A percentile compares a stretch with the other conserved stretches of the same genome.
Evolutionary conservation across 2,113 vertebrate species (phyloP).

Genomic region (Bambusicola thoracicus): DNA sequence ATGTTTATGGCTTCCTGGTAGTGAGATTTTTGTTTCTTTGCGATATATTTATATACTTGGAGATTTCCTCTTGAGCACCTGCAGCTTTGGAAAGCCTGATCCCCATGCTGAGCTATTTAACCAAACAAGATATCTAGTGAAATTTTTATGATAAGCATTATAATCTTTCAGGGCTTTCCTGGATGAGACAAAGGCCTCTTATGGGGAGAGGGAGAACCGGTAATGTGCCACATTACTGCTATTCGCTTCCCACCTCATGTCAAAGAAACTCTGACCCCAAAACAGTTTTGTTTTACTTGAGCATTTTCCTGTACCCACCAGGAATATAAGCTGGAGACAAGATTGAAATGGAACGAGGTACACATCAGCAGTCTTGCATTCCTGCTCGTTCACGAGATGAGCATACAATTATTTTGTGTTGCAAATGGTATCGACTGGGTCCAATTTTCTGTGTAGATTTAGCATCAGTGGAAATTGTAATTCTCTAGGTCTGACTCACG

Average conservation of each 20-base stretch:
- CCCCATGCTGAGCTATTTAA: not conserved
- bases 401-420: not conserved
- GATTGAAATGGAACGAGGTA: not conserved
- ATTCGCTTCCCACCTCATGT: not conserved
- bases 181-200: not conserved
- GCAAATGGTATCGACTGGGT: not conserved
- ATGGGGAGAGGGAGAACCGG: not conserved
- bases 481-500: not conserved
- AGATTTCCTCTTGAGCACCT: not conserved
- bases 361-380: not conserved
- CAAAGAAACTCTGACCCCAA: not conserved
- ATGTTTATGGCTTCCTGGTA: not conserved
- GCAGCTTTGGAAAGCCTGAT: not conserved
- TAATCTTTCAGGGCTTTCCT: not conserved
- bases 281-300: not conserved
- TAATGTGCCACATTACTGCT: not conserved
- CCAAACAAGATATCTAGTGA: not conserved
- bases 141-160: not conserved
- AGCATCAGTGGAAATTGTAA: not conserved
- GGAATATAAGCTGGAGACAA: not conserved
- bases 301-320: not conserved
- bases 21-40: not conserved
- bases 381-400: not conserved
- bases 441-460: not conserved
- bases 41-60: not conserved